Evolutionary conservation across 2,113 vertebrate species (phyloP), one percentile per base, ranked within the genome.

Genomic region (Eubucco bourcierii): DNA sequence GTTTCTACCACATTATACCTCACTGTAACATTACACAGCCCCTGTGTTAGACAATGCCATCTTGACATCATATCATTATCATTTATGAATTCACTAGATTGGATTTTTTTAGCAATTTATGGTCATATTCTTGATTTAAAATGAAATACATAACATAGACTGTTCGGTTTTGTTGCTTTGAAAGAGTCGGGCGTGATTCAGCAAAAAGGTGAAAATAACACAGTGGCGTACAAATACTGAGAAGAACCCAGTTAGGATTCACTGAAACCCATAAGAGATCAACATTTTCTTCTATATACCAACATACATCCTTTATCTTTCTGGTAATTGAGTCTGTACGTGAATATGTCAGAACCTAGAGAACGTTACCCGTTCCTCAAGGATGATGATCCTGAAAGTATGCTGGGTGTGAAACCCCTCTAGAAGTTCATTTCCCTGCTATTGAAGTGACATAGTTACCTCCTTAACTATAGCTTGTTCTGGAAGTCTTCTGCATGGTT

Each of bases 211-310:
- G 67, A 87, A 84, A 70, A 80, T 66, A 95, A 92, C 88, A 92
- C 88, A 96, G 75, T 90, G 97, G 95, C 94, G 87, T 95, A 95
- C 94, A 96, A 95, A 97, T 80, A 53, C 78, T 91, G 72, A 94
- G 85, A 97, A 94, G 82, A 95, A 70, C 47, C 59, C 33, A 90
- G 77, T 74, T 75, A 73, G 34, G 50, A 70, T 71, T 65, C 39
- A 28, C 44, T 84, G 23, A 6, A 79, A 8, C 19, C 27, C 10
- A 21, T 25, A 16, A 56, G 47, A 81, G 90, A 79, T 46, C 0
- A 20, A 28, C 8, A 58, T 93, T 68, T 83, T 77, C 65, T 80
- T 73, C 66, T 63, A 12, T 39, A 72, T 27, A 58, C 16, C 31
- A 33, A 55, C 17, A 63, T 14, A 23, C 17, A 23, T 17, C 5